Percentiles rank a stretch among this genome's conserved stretches.
phyloP scores from a whole-genome alignment of 1,140 invertebrate genomes.

The Leptinotarsa undecemlineata region DNA sequence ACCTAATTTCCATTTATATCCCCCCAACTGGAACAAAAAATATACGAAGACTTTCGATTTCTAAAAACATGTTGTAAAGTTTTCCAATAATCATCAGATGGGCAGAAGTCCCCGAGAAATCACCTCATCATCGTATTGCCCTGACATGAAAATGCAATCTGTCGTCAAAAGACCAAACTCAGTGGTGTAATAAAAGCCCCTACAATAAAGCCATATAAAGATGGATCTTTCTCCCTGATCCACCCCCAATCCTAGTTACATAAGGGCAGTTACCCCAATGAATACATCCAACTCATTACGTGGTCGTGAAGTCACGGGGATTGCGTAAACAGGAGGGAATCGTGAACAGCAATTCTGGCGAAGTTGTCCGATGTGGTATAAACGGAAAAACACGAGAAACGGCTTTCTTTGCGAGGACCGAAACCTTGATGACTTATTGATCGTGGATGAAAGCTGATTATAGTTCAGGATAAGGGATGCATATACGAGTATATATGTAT shows the following conservation, averaged over 20 bases:
- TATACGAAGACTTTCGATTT: no score
- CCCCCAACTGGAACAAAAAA: no score
- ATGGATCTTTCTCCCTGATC: slow-evolving; percentile 43
- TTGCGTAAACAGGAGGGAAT: slow-evolving; percentile 23
- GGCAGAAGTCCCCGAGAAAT: neutral
- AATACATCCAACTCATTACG: slow-evolving; percentile 50
- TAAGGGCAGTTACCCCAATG: slow-evolving; percentile 47
- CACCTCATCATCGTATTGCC: neutral
- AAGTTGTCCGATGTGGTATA: neutral
- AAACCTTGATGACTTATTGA: slow-evolving; percentile 23
- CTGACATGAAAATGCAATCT: slow-evolving; percentile 26
- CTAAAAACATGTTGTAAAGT: no score
- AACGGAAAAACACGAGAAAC: neutral
- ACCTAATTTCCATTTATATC: no score
- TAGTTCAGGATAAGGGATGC: neutral
- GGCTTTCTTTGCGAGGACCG: neutral
- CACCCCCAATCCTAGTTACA: slow-evolving; percentile 38
- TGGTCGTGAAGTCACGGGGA: slow-evolving; percentile 45
- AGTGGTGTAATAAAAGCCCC: slow-evolving; percentile 46
- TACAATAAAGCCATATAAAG: slow-evolving; percentile 50
- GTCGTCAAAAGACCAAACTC: slow-evolving; percentile 30
- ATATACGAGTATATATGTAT: no score
- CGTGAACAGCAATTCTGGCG: neutral
- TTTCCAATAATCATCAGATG: no score
- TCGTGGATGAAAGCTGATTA: neutral